These are phyloP conservation scores for Macrosoma leucophasiata DNA, from an alignment of 2,888 invertebrate species.

Conservation along the genomic window DNA sequence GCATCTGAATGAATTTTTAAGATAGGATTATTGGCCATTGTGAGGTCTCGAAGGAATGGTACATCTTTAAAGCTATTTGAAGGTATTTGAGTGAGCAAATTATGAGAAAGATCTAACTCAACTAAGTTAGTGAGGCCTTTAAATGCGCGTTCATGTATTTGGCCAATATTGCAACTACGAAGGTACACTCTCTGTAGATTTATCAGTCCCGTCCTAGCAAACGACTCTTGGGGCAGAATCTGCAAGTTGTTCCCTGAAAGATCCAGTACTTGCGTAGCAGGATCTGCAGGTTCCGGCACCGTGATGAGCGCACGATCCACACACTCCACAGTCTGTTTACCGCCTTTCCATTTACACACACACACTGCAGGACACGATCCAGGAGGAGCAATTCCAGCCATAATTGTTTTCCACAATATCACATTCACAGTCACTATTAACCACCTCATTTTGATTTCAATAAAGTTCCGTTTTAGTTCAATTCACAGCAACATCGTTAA, in stretches of 20 bases:
- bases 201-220: constrained; percentile 85
- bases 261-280: constrained; percentile 93
- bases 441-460: constrained; percentile 65
- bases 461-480: constrained; percentile 36
- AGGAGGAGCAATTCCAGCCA: constrained; percentile 65
- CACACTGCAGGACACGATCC: constrained; percentile 85
- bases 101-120: constrained; percentile 91
- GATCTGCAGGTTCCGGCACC: constrained; percentile 90
- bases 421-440: constrained; percentile 63
- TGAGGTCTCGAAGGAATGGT: constrained; percentile 87
- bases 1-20: constrained; percentile 85
- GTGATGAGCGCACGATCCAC: constrained; percentile 87
- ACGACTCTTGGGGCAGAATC: constrained; percentile 87
- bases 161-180: constrained; percentile 88
- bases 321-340: constrained; percentile 95
- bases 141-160: constrained; percentile 90
- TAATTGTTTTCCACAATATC: constrained; percentile 58
- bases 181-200: constrained; percentile 92
- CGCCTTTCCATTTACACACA: constrained; percentile 95
- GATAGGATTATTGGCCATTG: constrained; percentile 87
- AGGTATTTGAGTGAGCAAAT: constrained; percentile 87
- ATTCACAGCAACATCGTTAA: constrained; percentile 47
- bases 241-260: constrained; percentile 91
- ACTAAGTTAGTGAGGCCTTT: constrained; percentile 91
- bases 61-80: constrained; percentile 86